Evolutionary conservation across 2,113 vertebrate species (phyloP).

Genomic region (Pomatostomus ruficeps): DNA sequence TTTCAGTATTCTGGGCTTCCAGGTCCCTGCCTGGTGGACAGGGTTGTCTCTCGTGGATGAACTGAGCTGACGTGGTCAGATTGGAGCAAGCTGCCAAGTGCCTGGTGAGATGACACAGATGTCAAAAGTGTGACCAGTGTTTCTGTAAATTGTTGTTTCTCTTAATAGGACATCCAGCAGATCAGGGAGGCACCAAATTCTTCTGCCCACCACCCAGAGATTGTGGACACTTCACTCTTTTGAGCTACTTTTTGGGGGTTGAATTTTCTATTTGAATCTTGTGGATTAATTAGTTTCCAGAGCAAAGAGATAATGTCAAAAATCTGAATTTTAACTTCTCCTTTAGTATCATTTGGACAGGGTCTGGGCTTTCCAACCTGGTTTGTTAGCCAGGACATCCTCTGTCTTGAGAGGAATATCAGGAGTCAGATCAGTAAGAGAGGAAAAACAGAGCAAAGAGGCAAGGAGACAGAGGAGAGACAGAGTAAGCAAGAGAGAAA

Average conservation of each 20-base stretch:
- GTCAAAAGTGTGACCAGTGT: not conserved
- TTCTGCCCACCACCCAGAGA: not conserved
- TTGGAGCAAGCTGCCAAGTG: not conserved
- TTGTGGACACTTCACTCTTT: not conserved
- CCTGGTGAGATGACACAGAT: not conserved
- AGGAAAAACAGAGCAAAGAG: not conserved
- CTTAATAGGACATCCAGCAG: not conserved
- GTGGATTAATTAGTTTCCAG: not conserved
- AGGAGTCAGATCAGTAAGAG: not conserved
- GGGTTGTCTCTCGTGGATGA: not conserved
- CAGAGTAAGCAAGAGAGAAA: slow-evolving; percentile 25
- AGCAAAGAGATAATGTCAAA: not conserved
- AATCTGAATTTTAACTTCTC: not conserved
- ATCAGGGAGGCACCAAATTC: not conserved
- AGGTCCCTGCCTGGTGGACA: not conserved
- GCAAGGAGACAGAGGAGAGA: not conserved
- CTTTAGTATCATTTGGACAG: not conserved
- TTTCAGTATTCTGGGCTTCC: not conserved
- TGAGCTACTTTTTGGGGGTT: not conserved
- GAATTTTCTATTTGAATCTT: not conserved
- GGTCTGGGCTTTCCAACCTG: not conserved
- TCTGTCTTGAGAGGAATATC: not conserved
- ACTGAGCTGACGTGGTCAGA: not conserved
- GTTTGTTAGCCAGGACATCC: not conserved
- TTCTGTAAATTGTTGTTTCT: not conserved